Evolutionary conservation across 2,113 vertebrate species (phyloP), one percentile per base, ranked within the genome.

Genomic region (Charadrius vociferus): DNA sequence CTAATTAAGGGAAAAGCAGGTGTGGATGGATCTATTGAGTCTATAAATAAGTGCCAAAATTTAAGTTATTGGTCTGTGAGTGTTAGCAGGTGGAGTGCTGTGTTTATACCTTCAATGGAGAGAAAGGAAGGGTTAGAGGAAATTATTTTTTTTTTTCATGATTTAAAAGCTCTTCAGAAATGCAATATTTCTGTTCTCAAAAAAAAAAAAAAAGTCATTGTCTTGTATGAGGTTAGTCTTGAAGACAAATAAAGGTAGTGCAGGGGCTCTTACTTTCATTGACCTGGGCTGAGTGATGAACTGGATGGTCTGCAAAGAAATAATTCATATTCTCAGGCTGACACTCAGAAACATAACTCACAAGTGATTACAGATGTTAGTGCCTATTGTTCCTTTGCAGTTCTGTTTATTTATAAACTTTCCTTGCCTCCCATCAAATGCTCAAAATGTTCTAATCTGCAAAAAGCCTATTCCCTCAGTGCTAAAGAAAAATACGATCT

Each of bases 1-100:
- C 96, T 98, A 98, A 98, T 98, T 98, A 98, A 97, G 94, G 96
- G 83, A 85, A 98, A 98, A 97, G 95, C 98, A 98, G 98, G 98
- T 98, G 98, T 98, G 97, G 97, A 98, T 97, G 93, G 90, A 92
- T 98, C 97, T 97, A 97, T 97, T 98, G 96, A 98, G 96, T 66
- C 88, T 94, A 95, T 95, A 98, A 98, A 96, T 97, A 97, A 98
- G 83, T 97, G 96, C 95, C 97, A 96, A 96, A 98, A 97, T 98
- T 96, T 97, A 98, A 98, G 97, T 98, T 98, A 98, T 96, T 98
- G 98, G 97, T 98, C 88, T 97, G 88, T 97, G 95, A 98, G 97
- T 97, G 97, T 91, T 98, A 97, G 97, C 97, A 98, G 98, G 98
- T 98, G 98, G 98, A 97, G 9, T 47, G 81, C 73, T 79, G 55